Evolutionary conservation across 1,140 invertebrate genomes (phyloP).

Genomic region (Bombus difficillimus): DNA sequence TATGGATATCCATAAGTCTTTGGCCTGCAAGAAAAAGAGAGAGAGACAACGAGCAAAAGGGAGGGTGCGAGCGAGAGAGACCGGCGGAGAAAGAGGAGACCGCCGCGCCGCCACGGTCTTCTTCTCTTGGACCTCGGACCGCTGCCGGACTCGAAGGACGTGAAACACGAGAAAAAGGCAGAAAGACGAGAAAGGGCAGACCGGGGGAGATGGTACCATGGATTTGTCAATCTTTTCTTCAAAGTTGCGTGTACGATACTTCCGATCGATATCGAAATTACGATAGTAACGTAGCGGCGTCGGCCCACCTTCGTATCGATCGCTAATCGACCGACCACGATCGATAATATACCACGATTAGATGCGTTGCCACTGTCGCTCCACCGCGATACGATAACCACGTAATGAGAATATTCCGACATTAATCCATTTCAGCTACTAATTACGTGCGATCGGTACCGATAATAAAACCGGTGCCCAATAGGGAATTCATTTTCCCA

Average conservation of each 20-base stretch:
- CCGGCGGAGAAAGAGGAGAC: slow-evolving; percentile 39
- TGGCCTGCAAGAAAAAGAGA: slow-evolving; percentile 71
- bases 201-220: slow-evolving; percentile 14
- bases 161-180: slow-evolving; percentile 69
- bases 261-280: too few species aligned
- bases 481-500: slow-evolving; percentile 18
- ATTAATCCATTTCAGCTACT: slow-evolving; percentile 1
- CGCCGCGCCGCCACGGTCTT: slow-evolving; percentile 48
- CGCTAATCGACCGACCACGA: neutral
- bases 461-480: slow-evolving; percentile 7
- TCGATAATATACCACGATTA: neutral
- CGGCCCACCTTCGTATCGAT: neutral
- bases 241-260: neutral
- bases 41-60: slow-evolving; percentile 32
- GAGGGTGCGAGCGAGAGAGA: slow-evolving; percentile 44
- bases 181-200: slow-evolving; percentile 58
- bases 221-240: slow-evolving; percentile 59
- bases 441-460: neutral
- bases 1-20: slow-evolving; percentile 84
- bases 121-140: slow-evolving; percentile 60
- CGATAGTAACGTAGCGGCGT: neutral
- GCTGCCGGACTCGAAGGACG: slow-evolving; percentile 65
- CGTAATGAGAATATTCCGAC: neutral
- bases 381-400: neutral
- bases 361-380: neutral